Percentiles rank a stretch among this genome's conserved stretches.
Evolutionary conservation across 1,140 invertebrate species (phyloP).

Genomic region (Papilio polyxenes): DNA sequence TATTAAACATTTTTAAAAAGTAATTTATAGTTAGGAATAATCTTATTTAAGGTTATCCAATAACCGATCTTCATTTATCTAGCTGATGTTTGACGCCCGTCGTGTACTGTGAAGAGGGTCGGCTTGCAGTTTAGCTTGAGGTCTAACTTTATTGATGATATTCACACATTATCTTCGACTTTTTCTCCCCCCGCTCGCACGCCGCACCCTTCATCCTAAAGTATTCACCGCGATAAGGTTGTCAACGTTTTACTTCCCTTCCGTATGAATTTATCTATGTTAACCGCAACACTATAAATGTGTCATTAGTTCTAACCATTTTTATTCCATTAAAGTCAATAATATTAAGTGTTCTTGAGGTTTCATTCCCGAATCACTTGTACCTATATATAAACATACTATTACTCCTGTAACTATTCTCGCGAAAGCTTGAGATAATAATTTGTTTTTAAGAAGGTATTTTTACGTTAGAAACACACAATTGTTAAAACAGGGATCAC

Average conservation of each 20-base stretch:
- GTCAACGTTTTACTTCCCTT: background rate
- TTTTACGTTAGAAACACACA: no score
- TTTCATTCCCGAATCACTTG: no score
- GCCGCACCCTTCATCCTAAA: background rate
- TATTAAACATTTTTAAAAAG: background rate
- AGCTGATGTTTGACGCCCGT: slow-evolving; percentile 38
- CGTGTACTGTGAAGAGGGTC: slow-evolving; percentile 43
- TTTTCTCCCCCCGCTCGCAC: background rate
- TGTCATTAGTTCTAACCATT: background rate
- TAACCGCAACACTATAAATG: background rate
- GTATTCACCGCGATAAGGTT: slow-evolving; percentile 4
- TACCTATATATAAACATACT: no score
- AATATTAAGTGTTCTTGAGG: no score
- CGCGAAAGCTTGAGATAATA: no score
- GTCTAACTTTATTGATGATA: background rate
- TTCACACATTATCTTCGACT: slow-evolving; percentile 11
- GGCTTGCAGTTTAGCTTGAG: slow-evolving; percentile 2
- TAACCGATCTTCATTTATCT: slow-evolving; percentile 43
- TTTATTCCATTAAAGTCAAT: background rate
- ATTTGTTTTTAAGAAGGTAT: no score
- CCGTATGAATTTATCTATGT: background rate
- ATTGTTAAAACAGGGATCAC: no score
- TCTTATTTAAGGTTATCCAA: slow-evolving; percentile 23
- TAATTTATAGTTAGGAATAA: background rate
- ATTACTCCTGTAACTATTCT: no score